Conservation (phyloP, 2,113 vertebrate species). For the Psilopsiagon aurifrons region DNA sequence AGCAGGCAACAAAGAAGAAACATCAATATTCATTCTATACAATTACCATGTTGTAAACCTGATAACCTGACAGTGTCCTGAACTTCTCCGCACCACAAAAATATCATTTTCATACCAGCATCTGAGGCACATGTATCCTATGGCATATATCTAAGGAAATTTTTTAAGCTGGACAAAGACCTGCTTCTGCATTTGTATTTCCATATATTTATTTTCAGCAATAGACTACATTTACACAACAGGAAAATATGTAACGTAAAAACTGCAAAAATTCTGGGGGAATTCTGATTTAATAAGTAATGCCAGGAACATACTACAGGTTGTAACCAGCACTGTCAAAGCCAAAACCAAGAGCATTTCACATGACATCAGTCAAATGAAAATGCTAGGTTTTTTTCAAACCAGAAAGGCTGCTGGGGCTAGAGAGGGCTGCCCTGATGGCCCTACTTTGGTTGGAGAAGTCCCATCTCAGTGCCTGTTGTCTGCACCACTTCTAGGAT, state of each 20-base stretch:
- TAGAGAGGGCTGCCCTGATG: neutral
- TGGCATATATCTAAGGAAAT: neutral
- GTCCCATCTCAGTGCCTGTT: neutral
- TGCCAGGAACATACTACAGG: neutral
- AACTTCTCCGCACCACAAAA: neutral
- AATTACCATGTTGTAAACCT: neutral
- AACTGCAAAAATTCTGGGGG: neutral
- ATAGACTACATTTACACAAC: neutral
- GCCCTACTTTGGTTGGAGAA: neutral
- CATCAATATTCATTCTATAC: neutral
- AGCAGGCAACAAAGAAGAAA: neutral
- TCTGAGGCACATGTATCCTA: neutral
- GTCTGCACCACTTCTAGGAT: neutral
- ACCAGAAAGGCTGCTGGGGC: neutral
- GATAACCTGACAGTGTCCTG: neutral
- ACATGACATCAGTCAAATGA: neutral
- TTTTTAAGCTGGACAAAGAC: neutral
- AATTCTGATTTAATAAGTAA: neutral
- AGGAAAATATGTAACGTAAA: neutral
- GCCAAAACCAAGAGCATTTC: neutral
- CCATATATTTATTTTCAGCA: neutral
- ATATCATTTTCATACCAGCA: neutral
- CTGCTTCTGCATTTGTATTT: neutral
- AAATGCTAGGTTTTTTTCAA: neutral
- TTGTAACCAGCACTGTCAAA: neutral